These are phyloP conservation scores for Tangara arthus DNA, from an alignment of 2,797 vertebrate species.

Conservation along the genomic window DNA sequence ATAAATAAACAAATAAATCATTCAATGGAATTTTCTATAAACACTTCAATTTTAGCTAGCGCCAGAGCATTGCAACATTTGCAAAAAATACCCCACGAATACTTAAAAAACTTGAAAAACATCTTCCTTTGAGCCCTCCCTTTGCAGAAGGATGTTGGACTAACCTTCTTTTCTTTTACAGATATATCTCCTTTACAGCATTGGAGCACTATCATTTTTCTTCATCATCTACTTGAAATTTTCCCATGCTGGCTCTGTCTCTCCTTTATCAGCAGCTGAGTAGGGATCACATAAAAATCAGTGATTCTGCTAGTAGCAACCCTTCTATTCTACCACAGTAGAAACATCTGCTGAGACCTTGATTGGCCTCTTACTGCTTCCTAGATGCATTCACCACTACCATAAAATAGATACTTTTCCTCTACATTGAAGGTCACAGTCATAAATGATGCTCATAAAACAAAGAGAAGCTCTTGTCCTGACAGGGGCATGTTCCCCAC, in stretches of 20 bases:
- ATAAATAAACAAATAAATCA: background rate
- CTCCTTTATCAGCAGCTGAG: background rate
- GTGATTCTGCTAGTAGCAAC: background rate
- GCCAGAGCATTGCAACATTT: background rate
- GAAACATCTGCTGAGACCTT: background rate
- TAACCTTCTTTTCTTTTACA: background rate
- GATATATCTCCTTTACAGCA: background rate
- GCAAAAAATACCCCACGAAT: background rate
- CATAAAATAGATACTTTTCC: background rate
- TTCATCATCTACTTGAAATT: background rate
- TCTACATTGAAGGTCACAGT: background rate
- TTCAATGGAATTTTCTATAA: background rate
- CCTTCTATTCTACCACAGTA: background rate
- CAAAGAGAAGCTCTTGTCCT: background rate
- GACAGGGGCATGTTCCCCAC: background rate
- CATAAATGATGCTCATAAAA: conserved; percentile 18
- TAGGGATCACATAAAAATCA: background rate
- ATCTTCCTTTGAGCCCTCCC: background rate
- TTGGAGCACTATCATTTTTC: background rate
- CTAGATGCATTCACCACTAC: background rate
- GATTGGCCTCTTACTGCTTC: background rate
- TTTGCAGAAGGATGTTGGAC: background rate
- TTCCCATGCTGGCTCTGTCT: background rate
- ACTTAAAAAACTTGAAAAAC: background rate
- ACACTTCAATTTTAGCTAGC: background rate